Conservation (phyloP, 2,888 invertebrate genomes). For the Pammene aurita region DNA sequence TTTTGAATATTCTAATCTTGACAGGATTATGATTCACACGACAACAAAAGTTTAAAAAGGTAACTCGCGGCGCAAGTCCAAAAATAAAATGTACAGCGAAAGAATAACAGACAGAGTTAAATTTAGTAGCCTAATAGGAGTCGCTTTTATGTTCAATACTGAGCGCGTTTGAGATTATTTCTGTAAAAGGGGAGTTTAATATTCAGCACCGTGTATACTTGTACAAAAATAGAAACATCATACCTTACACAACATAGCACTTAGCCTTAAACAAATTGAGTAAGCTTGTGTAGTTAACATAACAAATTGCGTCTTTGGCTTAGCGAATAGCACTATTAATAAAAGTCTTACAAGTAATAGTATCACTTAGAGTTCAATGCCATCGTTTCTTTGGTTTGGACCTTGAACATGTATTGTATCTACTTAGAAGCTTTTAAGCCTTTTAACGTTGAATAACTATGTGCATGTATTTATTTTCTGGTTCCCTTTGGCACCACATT, state of each 20-base stretch:
- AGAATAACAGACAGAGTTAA: slow-evolving; percentile 34
- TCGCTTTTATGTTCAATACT: slow-evolving; percentile 27
- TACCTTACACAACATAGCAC: slow-evolving; percentile 31
- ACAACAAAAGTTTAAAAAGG: slow-evolving; percentile 1
- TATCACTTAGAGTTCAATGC: slow-evolving; percentile 25
- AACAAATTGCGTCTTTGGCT: slow-evolving; percentile 31
- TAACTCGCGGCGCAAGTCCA: background rate
- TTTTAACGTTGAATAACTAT: too few relatives aligned
- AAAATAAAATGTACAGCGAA: slow-evolving; percentile 20
- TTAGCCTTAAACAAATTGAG: slow-evolving; percentile 19
- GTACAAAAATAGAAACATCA: slow-evolving; percentile 28
- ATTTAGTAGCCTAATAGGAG: slow-evolving; percentile 30
- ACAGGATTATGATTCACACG: background rate
- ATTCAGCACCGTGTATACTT: background rate
- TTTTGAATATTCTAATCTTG: too few relatives aligned
- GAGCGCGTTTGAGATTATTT: slow-evolving; percentile 26
- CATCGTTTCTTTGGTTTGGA: slow-evolving; percentile 11
- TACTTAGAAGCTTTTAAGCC: background rate
- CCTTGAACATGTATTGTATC: slow-evolving; percentile 11
- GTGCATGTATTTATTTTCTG: background rate
- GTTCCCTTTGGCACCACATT: background rate
- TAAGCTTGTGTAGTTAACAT: slow-evolving; percentile 23
- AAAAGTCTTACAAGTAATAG: slow-evolving; percentile 23
- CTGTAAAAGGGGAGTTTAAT: slow-evolving; percentile 31
- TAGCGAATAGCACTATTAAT: slow-evolving; percentile 28